Conservation (phyloP, 2,113 vertebrate species). For the Theropithecus gelada region DNA sequence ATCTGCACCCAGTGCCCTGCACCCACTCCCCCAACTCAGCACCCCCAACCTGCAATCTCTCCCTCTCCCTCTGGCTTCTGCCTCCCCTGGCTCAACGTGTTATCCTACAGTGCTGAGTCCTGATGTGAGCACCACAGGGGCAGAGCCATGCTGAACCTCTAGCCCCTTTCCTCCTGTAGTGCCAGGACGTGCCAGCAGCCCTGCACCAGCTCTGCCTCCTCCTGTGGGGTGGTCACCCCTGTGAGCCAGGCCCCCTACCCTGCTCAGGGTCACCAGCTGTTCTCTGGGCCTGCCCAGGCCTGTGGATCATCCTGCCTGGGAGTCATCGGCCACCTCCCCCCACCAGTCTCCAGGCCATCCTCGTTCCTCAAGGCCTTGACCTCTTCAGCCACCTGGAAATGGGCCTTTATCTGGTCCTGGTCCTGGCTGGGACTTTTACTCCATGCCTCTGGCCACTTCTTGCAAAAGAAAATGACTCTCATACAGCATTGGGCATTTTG, state of each 20-base stretch:
- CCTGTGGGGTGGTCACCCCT: background rate
- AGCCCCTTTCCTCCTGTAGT: too few species aligned
- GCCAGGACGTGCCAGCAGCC: too few species aligned
- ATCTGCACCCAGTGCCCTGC: background rate
- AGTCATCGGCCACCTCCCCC: too few species aligned
- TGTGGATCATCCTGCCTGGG: background rate
- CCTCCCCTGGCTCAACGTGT: background rate
- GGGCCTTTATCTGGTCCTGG: background rate
- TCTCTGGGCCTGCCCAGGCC: background rate
- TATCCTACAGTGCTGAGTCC: background rate
- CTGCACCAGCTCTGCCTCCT: background rate
- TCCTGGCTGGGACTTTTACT: background rate
- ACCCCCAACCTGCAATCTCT: rapidly evolving
- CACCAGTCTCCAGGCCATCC: background rate
- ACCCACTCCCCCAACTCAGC: background rate
- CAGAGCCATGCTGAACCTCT: background rate
- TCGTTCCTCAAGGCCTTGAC: background rate
- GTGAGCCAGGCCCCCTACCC: background rate
- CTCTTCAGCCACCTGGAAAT: background rate
- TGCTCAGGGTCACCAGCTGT: background rate
- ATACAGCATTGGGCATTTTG: background rate
- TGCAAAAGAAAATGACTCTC: background rate
- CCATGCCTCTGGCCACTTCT: background rate
- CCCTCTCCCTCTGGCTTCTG: background rate
- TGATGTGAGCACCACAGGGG: background rate